Evolutionary conservation across 2,113 vertebrate species (phyloP).

Genomic region (Gulo gulo): DNA sequence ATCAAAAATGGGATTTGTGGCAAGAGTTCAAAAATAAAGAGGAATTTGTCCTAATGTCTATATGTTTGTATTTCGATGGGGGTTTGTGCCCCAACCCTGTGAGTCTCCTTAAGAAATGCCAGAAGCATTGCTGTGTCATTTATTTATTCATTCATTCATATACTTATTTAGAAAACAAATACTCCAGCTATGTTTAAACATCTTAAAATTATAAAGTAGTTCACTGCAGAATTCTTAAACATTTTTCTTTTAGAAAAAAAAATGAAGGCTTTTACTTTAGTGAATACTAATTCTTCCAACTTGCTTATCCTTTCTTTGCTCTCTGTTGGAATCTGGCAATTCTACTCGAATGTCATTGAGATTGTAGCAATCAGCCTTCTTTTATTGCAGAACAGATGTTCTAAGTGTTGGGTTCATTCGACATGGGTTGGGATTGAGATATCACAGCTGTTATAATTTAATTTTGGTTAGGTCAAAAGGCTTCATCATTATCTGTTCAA

Average conservation of each 20-base stretch:
- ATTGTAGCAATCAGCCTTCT: not conserved
- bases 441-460: constrained; percentile 62
- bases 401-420: constrained; percentile 20
- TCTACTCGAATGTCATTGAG: not conserved
- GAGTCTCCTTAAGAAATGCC: not conserved
- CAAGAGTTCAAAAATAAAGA: not conserved
- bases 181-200: not conserved
- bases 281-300: not conserved
- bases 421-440: constrained; percentile 5
- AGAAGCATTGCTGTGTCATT: not conserved
- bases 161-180: not conserved
- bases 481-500: not conserved
- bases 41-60: not conserved
- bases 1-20: not conserved
- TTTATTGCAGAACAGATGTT: constrained; percentile 53
- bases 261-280: not conserved
- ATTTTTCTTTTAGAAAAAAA: constrained; percentile 3
- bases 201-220: not conserved
- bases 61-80: not conserved
- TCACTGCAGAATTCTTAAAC: not conserved
- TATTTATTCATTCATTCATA: not conserved
- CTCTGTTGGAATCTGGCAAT: constrained; percentile 7
- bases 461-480: constrained; percentile 50
- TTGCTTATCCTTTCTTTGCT: not conserved
- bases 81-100: rapidly evolving